Conservation (phyloP, 2,888 invertebrate species). For the Drosophila flavopinicola region DNA sequence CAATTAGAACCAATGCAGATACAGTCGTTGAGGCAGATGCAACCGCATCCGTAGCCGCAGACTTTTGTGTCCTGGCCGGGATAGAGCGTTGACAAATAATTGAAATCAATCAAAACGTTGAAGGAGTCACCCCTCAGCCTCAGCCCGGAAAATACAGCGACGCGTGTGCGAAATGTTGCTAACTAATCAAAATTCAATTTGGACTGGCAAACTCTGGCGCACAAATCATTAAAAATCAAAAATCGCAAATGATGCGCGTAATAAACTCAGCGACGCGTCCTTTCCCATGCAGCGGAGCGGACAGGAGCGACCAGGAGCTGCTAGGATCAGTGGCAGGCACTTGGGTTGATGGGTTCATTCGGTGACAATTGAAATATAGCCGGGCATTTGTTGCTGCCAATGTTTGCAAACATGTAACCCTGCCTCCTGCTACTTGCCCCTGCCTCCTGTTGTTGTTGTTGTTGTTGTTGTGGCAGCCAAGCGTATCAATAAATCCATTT, state of each 20-base stretch:
- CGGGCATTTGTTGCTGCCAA: conserved; percentile 68
- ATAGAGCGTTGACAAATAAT: conserved; percentile 69
- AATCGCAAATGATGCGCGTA: conserved; percentile 82
- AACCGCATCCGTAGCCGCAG: conserved; percentile 23
- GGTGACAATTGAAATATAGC: conserved; percentile 82
- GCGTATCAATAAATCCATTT: conserved; percentile 79
- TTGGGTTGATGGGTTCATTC: conserved; percentile 76
- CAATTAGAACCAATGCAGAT: too few relatives aligned
- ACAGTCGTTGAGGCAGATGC: too few relatives aligned
- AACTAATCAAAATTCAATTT: conserved; percentile 83
- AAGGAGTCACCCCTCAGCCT: conserved; percentile 25
- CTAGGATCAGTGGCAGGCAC: conserved; percentile 30
- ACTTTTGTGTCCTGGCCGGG: neutral
- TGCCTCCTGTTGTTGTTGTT: conserved; percentile 4
- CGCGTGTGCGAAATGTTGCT: conserved; percentile 46
- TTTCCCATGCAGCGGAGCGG: conserved; percentile 65
- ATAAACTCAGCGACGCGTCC: conserved; percentile 58
- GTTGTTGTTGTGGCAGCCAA: conserved; percentile 59
- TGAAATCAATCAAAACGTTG: conserved; percentile 75
- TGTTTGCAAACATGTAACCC: conserved; percentile 75
- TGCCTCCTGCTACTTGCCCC: conserved; percentile 1
- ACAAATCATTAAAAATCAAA: conserved; percentile 80
- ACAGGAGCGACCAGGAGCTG: conserved; percentile 8
- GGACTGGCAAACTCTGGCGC: conserved; percentile 8
- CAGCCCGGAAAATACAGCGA: conserved; percentile 7